phyloP scores from a whole-genome alignment of 2,113 vertebrate species.

The Campylomormyrus numenius region DNA sequence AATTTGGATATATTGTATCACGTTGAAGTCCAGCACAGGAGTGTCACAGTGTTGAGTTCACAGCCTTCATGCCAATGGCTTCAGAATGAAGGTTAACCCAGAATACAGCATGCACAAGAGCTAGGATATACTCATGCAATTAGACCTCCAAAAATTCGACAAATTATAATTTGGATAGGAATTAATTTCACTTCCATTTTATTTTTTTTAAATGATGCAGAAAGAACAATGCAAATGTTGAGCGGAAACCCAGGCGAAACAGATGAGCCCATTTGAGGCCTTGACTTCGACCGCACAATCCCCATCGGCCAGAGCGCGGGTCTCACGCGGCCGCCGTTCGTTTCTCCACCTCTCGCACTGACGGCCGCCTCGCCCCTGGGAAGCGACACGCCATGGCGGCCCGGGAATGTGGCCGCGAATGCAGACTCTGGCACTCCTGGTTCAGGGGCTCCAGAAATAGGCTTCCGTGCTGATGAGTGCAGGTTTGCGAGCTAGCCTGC shows the following conservation, averaged over 20 bases:
- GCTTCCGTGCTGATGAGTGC: neutral
- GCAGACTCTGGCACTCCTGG: neutral
- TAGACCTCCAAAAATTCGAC: neutral
- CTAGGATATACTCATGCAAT: neutral
- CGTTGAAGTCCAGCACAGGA: neutral
- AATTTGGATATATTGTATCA: neutral
- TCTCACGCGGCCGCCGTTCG: neutral
- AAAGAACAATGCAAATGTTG: constrained; percentile 58
- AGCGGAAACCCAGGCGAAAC: constrained; percentile 66
- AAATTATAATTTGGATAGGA: constrained; percentile 42
- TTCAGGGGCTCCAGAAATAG: constrained; percentile 6
- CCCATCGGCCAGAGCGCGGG: neutral
- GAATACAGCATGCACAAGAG: neutral
- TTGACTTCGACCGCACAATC: constrained; percentile 26
- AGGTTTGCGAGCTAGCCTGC: constrained; percentile 34
- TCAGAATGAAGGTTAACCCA: constrained; percentile 4
- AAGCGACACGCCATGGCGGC: neutral
- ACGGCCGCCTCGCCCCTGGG: neutral
- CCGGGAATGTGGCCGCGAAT: neutral
- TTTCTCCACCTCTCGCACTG: neutral
- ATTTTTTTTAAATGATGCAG: constrained; percentile 63
- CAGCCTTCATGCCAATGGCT: neutral
- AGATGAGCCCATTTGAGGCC: constrained; percentile 49
- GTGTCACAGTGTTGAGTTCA: constrained; percentile 1
- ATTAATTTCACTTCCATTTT: constrained; percentile 65